A percentile compares a stretch with the other conserved stretches of the same genome.
Evolutionary conservation across 37 sponge, comb jelly and placozoan species (phyloP).

Genomic region (Cladorhizidae sp.): DNA sequence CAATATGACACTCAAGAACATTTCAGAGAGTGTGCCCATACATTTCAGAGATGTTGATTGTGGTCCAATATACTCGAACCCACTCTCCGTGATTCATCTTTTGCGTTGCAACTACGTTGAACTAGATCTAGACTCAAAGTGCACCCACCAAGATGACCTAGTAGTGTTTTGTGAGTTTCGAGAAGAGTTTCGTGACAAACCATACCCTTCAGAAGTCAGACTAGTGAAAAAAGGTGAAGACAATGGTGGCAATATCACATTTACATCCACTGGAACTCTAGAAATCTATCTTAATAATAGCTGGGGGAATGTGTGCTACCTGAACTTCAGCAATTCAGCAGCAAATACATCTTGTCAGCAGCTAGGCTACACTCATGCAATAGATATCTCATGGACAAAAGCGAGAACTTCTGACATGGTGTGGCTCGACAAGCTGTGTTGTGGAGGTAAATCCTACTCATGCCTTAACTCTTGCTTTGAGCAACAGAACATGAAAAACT

Average conservation of each 20-base stretch:
- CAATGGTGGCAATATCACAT: not conserved
- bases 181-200: not conserved
- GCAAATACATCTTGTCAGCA: constrained; percentile 15
- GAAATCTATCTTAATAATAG: constrained; percentile 1
- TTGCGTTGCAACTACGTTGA: not conserved
- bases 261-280: not conserved
- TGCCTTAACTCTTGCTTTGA: constrained; percentile 17
- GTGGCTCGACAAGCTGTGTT: not conserved
- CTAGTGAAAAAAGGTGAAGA: not conserved
- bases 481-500: too few relatives aligned
- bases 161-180: constrained; percentile 10
- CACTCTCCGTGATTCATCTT: not conserved
- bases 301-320: constrained; percentile 12
- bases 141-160: constrained; percentile 14
- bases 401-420: not conserved
- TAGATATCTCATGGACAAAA: not conserved
- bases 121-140: not conserved
- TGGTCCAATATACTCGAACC: constrained; percentile 4
- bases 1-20: not conserved
- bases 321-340: not conserved
- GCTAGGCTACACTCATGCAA: constrained; percentile 19
- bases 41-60: constrained; percentile 12
- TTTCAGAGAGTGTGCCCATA: not conserved
- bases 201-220: constrained; percentile 14
- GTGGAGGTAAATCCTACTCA: not conserved